phyloP scores from a whole-genome alignment of 2,113 vertebrate genomes.

The Chaetodon trifascialis region DNA sequence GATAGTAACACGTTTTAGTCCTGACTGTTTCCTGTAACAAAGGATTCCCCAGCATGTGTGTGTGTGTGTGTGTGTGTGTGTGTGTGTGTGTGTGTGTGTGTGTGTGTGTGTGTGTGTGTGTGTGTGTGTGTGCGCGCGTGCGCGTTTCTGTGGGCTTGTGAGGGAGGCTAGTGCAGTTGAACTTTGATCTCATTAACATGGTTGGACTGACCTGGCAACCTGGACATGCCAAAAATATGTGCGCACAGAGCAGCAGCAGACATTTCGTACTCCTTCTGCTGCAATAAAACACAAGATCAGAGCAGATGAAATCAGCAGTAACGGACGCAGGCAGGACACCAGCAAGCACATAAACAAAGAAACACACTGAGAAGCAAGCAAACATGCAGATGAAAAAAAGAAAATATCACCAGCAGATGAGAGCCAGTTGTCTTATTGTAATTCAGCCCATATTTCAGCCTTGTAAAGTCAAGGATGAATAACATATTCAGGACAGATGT shows the following conservation, averaged over 20 bases:
- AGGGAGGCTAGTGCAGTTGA: not conserved
- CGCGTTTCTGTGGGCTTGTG: not conserved
- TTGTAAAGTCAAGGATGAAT: slow-evolving; percentile 58
- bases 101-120: not conserved
- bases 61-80: not conserved
- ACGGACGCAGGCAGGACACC: slow-evolving; percentile 22
- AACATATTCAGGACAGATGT: slow-evolving; percentile 61
- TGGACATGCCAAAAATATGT: slow-evolving; percentile 35
- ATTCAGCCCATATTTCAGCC: slow-evolving; percentile 42
- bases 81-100: slow-evolving; percentile 4
- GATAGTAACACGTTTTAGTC: slow-evolving; percentile 14
- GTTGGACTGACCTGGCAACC: slow-evolving; percentile 27
- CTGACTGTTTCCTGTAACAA: not conserved
- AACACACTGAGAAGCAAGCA: not conserved
- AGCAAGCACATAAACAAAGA: slow-evolving; percentile 55
- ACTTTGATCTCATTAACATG: slow-evolving; percentile 59
- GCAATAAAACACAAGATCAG: slow-evolving; percentile 54
- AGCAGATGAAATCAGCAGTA: slow-evolving; percentile 55
- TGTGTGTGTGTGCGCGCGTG: slow-evolving; percentile 1
- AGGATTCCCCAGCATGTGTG: not conserved
- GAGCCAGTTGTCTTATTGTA: slow-evolving; percentile 43
- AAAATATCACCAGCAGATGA: slow-evolving; percentile 46
- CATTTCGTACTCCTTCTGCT: slow-evolving; percentile 33
- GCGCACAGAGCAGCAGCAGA: slow-evolving; percentile 32
- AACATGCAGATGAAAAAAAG: slow-evolving; percentile 2